Evolutionary conservation across 2,113 vertebrate genomes (phyloP).

Genomic region (Balaeniceps rex): DNA sequence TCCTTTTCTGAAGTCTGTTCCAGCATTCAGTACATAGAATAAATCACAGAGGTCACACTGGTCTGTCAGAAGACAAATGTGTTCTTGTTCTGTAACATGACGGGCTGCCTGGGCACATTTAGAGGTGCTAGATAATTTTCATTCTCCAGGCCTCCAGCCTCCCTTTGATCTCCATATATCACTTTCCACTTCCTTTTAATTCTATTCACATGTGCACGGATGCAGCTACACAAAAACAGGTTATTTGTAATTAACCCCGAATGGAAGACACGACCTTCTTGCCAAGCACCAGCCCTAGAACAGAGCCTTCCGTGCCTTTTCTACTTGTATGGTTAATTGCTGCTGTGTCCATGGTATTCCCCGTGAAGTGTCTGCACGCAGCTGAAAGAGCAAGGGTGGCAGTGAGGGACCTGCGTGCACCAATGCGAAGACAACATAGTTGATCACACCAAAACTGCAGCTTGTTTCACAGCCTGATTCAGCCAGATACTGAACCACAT

Average conservation of each 20-base stretch:
- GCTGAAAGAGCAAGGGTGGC: neutral
- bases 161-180: neutral
- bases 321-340: neutral
- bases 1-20: neutral
- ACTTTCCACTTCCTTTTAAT: neutral
- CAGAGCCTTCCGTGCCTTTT: neutral
- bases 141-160: neutral
- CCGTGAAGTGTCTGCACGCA: fast-evolving
- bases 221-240: neutral
- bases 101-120: neutral
- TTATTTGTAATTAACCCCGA: neutral
- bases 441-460: neutral
- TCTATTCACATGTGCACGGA: neutral
- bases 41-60: neutral
- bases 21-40: neutral
- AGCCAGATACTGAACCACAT: neutral
- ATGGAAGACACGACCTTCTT: neutral
- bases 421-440: neutral
- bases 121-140: neutral
- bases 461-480: neutral
- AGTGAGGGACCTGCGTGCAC: neutral
- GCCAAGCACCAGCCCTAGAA: neutral
- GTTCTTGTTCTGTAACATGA: neutral
- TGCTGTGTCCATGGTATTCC: neutral
- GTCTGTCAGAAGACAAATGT: neutral